Evolutionary conservation across 2,888 invertebrate species (phyloP).

Genomic region (Teleiodes luculella): DNA sequence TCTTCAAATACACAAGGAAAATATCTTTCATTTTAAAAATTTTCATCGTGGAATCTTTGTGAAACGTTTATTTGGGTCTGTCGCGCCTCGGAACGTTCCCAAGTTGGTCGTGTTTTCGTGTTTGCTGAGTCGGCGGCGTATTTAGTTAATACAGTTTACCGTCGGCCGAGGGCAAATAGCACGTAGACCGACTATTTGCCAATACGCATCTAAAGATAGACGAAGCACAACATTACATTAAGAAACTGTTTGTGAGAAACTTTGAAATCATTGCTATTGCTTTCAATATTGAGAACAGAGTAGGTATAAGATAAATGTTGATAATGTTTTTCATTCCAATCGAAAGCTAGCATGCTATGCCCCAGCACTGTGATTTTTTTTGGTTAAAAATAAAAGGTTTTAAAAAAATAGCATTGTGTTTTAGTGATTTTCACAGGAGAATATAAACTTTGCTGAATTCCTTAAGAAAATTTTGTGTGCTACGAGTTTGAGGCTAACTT

Average conservation of each 20-base stretch:
- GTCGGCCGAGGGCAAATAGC: constrained; percentile 5
- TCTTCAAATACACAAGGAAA: neutral
- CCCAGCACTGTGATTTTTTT: too few relatives aligned
- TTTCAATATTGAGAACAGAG: too few relatives aligned
- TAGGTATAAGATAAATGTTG: too few relatives aligned
- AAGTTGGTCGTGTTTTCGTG: constrained; percentile 13
- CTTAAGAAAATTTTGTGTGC: too few relatives aligned
- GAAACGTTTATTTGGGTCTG: neutral
- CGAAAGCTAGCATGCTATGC: too few relatives aligned
- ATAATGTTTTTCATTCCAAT: too few relatives aligned
- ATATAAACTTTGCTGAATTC: too few relatives aligned
- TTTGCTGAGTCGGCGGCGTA: constrained; percentile 32
- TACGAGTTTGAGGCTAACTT: too few relatives aligned
- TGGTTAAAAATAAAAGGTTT: too few relatives aligned
- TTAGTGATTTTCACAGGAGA: too few relatives aligned
- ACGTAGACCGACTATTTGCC: constrained; percentile 21
- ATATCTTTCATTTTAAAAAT: neutral
- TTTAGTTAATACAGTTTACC: constrained; percentile 34
- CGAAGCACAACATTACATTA: neutral
- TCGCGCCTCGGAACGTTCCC: neutral
- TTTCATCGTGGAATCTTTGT: neutral
- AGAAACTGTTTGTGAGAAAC: neutral
- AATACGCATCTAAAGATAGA: neutral
- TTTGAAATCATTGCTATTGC: neutral
- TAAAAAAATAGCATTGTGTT: too few relatives aligned